These are phyloP conservation scores for Radopholus similis DNA, from an alignment of 1,140 invertebrate species.

Conservation along the genomic window DNA sequence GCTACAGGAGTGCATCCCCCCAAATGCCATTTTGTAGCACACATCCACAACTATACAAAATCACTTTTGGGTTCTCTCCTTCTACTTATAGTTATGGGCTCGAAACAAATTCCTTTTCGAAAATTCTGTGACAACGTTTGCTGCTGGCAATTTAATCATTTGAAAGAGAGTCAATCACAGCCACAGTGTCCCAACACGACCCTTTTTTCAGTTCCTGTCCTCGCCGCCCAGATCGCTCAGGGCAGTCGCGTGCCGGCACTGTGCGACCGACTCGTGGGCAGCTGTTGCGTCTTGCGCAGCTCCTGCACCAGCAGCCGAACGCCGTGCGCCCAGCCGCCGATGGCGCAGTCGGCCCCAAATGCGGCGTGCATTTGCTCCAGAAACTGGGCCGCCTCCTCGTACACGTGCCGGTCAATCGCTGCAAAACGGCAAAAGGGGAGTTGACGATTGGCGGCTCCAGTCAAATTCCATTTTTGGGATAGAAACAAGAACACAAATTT, in stretches of 20 bases:
- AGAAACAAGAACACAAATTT: no score
- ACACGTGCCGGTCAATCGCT: constrained; percentile 44
- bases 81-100: neutral
- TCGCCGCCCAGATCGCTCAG: neutral
- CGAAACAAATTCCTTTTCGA: neutral
- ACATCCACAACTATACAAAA: no score
- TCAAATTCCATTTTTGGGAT: no score
- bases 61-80: no score
- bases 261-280: neutral
- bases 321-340: constrained; percentile 41
- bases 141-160: neutral
- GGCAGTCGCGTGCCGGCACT: constrained; percentile 15
- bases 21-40: no score
- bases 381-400: constrained; percentile 44
- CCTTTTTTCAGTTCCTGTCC: neutral
- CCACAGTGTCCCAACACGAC: no score
- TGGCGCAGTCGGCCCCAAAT: constrained; percentile 27
- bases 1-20: no score
- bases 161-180: no score
- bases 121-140: neutral
- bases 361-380: constrained; percentile 40
- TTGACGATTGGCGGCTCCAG: no score
- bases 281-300: constrained; percentile 19
- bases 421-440: no score
- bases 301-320: constrained; percentile 35